A percentile compares a stretch with the other conserved stretches of the same genome.
Evolutionary conservation across 92 coral and sea anemone species (phyloP).

Genomic region (Porites evermanni): DNA sequence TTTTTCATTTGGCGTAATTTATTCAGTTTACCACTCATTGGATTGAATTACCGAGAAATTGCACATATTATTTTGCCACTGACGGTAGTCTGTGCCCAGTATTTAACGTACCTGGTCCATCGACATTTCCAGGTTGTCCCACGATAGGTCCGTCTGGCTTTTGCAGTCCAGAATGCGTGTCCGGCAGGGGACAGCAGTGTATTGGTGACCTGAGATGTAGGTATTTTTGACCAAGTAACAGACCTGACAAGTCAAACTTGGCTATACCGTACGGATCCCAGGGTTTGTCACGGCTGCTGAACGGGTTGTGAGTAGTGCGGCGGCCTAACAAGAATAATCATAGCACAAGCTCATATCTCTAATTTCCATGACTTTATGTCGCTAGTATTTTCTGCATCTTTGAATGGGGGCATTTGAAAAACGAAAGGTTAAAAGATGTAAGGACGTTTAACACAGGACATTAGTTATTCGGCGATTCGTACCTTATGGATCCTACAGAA

Average conservation of each 20-base stretch:
- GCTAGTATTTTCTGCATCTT: no score
- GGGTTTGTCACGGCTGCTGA: conserved; percentile 80
- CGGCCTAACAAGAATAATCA: conserved; percentile 65
- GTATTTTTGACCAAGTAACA: conserved; percentile 85
- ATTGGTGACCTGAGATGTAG: conserved; percentile 84
- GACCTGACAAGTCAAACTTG: conserved; percentile 89
- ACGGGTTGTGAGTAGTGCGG: conserved; percentile 97
- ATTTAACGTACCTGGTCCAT: conserved; percentile 86
- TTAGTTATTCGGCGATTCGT: no score
- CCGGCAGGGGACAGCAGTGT: conserved; percentile 90
- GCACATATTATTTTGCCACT: neutral
- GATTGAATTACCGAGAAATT: neutral
- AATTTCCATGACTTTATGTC: no score
- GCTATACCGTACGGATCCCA: conserved; percentile 99
- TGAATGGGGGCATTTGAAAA: no score
- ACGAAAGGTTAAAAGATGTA: no score
- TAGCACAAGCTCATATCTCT: no score
- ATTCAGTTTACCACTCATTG: no score
- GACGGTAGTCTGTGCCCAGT: neutral
- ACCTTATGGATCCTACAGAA: no score
- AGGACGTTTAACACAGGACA: no score
- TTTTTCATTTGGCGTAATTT: no score
- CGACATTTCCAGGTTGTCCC: conserved; percentile 91
- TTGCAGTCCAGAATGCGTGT: conserved; percentile 85
- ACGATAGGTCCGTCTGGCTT: conserved; percentile 87